Percentiles rank a stretch among this genome's conserved stretches.
Conservation (phyloP, 2,113 vertebrate genomes). For the Electrona antarctica region DNA sequence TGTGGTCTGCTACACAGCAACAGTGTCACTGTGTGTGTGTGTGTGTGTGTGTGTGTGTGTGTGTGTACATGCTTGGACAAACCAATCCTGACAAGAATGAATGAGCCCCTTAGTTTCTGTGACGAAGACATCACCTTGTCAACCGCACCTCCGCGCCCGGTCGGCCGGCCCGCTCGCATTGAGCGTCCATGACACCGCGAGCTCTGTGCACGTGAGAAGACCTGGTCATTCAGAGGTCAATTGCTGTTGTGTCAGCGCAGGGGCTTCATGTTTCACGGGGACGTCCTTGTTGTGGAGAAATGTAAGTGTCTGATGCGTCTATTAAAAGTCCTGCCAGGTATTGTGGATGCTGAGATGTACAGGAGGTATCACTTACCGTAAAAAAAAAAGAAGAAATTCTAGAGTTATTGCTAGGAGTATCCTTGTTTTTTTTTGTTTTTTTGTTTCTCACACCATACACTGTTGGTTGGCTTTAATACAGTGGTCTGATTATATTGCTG, state of each 20-base stretch:
- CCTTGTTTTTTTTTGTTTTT: background rate
- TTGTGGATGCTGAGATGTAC: background rate
- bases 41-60: too few relatives aligned
- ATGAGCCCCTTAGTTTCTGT: constrained; percentile 33
- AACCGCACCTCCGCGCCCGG: constrained; percentile 7
- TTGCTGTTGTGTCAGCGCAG: background rate
- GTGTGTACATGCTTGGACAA: constrained; percentile 39
- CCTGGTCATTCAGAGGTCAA: constrained; percentile 20
- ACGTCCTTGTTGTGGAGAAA: constrained; percentile 40
- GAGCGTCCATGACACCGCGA: constrained; percentile 9
- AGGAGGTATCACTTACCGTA: constrained; percentile 46
- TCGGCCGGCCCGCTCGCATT: background rate
- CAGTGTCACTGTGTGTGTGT: constrained; percentile 16
- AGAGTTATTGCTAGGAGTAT: constrained; percentile 32
- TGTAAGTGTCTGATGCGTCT: constrained; percentile 9
- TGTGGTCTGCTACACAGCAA: constrained; percentile 57
- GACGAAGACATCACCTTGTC: constrained; percentile 13
- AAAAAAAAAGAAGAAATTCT: constrained; percentile 55
- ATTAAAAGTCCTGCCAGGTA: constrained; percentile 44
- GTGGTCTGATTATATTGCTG: constrained; percentile 44
- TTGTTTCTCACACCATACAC: background rate
- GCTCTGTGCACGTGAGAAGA: constrained; percentile 3
- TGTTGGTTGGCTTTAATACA: constrained; percentile 30
- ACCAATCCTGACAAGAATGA: constrained; percentile 27
- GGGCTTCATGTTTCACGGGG: constrained; percentile 28